Evolutionary conservation across 2,113 vertebrate species (phyloP).

Genomic region (Candoia aspera): DNA sequence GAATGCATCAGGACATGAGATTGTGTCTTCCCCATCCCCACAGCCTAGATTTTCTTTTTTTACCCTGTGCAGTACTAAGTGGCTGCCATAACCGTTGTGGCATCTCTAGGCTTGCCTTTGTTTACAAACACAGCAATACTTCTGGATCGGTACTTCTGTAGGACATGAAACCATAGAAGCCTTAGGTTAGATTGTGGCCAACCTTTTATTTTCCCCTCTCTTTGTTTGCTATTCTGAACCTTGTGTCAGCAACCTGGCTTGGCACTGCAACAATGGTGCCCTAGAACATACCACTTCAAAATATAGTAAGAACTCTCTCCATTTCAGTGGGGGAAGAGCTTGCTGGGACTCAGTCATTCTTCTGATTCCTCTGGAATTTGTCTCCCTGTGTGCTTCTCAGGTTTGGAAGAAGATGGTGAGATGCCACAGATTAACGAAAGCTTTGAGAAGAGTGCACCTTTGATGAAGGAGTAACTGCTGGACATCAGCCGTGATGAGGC

Average conservation of each 20-base stretch:
- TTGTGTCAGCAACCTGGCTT: not conserved
- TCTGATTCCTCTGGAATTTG: not conserved
- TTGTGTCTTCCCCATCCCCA: not conserved
- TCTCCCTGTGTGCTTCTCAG: constrained; percentile 32
- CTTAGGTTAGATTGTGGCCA: too few species aligned
- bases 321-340: not conserved
- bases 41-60: not conserved
- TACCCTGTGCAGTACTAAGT: not conserved
- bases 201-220: not conserved
- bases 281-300: not conserved
- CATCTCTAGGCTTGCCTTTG: not conserved
- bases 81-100: not conserved
- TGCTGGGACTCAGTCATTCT: not conserved
- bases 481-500: constrained; percentile 68
- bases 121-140: not conserved
- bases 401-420: not conserved
- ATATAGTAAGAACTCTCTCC: not conserved
- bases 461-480: rapidly evolving
- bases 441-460: rapidly evolving
- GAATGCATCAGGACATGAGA: not conserved
- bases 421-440: not conserved
- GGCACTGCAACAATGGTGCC: not conserved
- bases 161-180: not conserved
- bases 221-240: not conserved
- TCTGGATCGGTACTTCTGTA: too few species aligned